phyloP scores from a whole-genome alignment of 2,888 invertebrate species.

The Elmis aenea region DNA sequence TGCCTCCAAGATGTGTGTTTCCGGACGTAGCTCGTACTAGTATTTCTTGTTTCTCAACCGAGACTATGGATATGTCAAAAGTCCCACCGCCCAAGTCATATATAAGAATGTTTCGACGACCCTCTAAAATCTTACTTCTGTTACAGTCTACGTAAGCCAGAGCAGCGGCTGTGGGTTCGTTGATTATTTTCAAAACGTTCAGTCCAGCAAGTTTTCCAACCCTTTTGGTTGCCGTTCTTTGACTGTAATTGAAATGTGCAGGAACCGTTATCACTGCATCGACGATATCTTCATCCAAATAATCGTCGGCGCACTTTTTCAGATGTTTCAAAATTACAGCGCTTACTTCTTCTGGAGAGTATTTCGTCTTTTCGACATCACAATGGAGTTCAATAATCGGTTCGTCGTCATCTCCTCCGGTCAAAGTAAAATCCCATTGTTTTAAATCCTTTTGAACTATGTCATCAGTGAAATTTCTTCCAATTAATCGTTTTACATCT shows the following conservation, averaged over 20 bases:
- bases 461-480: conserved; percentile 2
- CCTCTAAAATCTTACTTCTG: neutral
- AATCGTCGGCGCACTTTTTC: conserved; percentile 8
- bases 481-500: conserved; percentile 11
- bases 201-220: conserved; percentile 8
- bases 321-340: conserved; percentile 6
- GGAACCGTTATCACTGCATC: conserved; percentile 10
- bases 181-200: conserved; percentile 8
- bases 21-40: conserved; percentile 9
- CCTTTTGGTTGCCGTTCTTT: too few species aligned
- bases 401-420: neutral
- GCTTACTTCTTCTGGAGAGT: conserved; percentile 9
- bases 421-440: conserved; percentile 6
- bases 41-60: conserved; percentile 1
- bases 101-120: conserved; percentile 4
- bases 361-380: neutral
- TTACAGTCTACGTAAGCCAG: conserved; percentile 8
- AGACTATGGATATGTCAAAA: conserved; percentile 8
- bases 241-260: conserved; percentile 12
- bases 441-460: conserved; percentile 3
- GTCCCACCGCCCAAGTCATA: conserved; percentile 13
- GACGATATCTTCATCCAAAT: neutral
- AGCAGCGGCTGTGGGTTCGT: too few species aligned
- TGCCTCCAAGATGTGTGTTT: conserved; percentile 8
- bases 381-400: conserved; percentile 5